phyloP scores from a whole-genome alignment of 2,113 vertebrate genomes.

The Morone saxatilis region DNA sequence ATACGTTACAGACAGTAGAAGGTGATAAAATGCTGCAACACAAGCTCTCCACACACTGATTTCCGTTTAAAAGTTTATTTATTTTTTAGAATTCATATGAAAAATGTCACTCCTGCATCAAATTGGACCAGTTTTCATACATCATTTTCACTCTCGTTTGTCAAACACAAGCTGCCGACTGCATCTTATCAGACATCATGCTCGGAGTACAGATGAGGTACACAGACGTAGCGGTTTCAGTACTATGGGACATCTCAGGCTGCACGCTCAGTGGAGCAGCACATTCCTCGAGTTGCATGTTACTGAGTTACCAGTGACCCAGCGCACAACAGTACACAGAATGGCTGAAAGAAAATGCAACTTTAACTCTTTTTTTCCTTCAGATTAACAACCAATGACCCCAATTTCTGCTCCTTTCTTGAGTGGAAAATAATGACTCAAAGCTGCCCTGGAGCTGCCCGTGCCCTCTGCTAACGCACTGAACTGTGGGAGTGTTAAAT shows the following conservation, averaged over 20 bases:
- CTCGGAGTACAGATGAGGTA: slow-evolving; percentile 50
- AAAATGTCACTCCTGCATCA: slow-evolving; percentile 58
- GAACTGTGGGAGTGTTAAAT: slow-evolving; percentile 61
- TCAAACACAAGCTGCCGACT: slow-evolving; percentile 47
- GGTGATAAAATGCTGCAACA: slow-evolving; percentile 6
- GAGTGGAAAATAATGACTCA: slow-evolving; percentile 70
- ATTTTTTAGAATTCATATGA: slow-evolving; percentile 68
- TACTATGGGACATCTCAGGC: slow-evolving; percentile 41
- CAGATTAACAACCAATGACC: slow-evolving; percentile 30
- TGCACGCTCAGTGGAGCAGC: slow-evolving; percentile 52
- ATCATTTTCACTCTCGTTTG: slow-evolving; percentile 28
- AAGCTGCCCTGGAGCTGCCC: slow-evolving; percentile 68
- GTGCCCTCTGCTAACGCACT: slow-evolving; percentile 64
- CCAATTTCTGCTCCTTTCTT: slow-evolving; percentile 38
- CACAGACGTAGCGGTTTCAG: slow-evolving; percentile 36
- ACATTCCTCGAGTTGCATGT: slow-evolving; percentile 63
- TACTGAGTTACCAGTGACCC: slow-evolving; percentile 59
- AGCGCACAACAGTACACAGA: slow-evolving; percentile 19
- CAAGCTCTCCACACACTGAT: background rate
- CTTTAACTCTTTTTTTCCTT: background rate
- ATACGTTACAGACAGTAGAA: background rate
- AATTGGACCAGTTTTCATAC: slow-evolving; percentile 35
- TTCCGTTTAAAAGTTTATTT: slow-evolving; percentile 73
- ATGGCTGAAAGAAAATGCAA: slow-evolving; percentile 14
- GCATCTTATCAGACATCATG: slow-evolving; percentile 41